Evolutionary conservation across 2,113 vertebrate species (phyloP), one percentile per base, ranked within the genome.

Genomic region (Otolemur garnettii): DNA sequence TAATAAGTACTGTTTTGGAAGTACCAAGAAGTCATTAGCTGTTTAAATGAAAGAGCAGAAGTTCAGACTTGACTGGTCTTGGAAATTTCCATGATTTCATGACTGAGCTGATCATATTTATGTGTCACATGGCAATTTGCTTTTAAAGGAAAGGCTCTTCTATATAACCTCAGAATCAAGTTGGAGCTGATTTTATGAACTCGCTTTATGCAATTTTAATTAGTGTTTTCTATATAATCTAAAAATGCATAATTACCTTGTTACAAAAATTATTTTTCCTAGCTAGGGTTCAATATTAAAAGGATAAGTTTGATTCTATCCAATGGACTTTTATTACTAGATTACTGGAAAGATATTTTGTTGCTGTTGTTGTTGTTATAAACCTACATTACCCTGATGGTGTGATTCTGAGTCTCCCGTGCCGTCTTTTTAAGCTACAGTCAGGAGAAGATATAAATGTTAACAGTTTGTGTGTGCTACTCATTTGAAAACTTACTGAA

Each of bases 121-220:
- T 64, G 21, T 45, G 35, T 77, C 17, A 77, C 75, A 19, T 79
- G 12, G 0, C 1, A 30, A 42, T 50, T 91, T 87, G 21, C 75
- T 69, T 14, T 28, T 82, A 38, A 72, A 59, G 28, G 13, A 88
- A 78, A 79, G 12, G 38, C 4, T 85, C 19, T 87, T 18, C 38
- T 45, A 45, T 85, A 14, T 84, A 59, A 95, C 8, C n/a, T 94
- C 30, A 68, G 64, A 72, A 57, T 62, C 68, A 77, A 64, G 18
- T 89, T 95, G 50, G 35, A 87, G 30, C 42, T 91, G 69, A 95
- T 91, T 90, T 91, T 93, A 78, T 92, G 96, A 85, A 92, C 35
- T 94, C 90, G 14, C 18, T 95, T 91, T 95, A 60, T 94, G 66
- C 7, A 91, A 30, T 87, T 72, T 95, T 94, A 95, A n/a, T 94